Conservation (phyloP, 2,113 vertebrate genomes). For the Podarcis raffonei region DNA sequence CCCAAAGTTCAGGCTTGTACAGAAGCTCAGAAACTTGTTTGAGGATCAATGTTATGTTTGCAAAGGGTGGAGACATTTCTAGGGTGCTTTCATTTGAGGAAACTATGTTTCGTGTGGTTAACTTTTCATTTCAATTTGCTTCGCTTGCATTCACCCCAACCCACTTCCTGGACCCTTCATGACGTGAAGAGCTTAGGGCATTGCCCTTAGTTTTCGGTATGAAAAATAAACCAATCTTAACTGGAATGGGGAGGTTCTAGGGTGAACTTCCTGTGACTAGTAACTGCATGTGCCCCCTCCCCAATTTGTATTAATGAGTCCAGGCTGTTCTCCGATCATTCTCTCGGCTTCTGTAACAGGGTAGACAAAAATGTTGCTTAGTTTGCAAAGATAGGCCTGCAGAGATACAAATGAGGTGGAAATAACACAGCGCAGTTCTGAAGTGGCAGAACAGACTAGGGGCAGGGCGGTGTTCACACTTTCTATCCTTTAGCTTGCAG, state of each 20-base stretch:
- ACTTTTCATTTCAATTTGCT: background rate
- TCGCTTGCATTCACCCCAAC: background rate
- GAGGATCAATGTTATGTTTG: background rate
- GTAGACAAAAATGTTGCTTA: background rate
- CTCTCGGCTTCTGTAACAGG: background rate
- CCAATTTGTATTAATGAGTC: background rate
- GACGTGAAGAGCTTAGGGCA: background rate
- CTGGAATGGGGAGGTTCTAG: background rate
- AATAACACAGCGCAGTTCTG: background rate
- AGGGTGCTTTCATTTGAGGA: background rate
- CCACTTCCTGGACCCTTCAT: background rate
- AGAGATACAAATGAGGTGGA: background rate
- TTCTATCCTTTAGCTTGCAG: background rate
- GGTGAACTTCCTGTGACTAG: background rate
- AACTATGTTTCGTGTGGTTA: background rate
- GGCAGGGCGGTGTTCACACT: background rate
- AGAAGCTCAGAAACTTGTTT: background rate
- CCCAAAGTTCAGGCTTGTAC: background rate
- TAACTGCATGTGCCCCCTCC: background rate
- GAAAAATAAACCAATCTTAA: background rate
- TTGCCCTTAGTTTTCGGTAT: background rate
- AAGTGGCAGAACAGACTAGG: background rate
- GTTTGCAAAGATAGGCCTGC: background rate
- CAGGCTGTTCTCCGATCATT: background rate
- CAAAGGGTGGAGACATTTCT: background rate